Evolutionary conservation across 2,797 vertebrate species (phyloP).

Genomic region (Sebastes iracundus): DNA sequence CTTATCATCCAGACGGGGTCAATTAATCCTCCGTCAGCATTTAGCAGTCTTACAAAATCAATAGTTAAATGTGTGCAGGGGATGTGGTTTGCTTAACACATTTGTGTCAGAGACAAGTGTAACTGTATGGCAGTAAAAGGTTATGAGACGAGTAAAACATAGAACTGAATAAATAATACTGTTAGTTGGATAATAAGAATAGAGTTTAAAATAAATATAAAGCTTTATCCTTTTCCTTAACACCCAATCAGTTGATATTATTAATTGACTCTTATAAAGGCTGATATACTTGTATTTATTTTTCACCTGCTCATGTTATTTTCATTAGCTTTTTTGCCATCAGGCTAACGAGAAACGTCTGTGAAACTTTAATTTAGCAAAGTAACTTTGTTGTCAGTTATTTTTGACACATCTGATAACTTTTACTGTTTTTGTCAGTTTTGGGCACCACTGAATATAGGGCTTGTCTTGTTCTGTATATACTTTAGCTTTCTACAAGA

Average conservation of each 20-base stretch:
- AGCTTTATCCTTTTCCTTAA: not conserved
- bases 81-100: not conserved
- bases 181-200: not conserved
- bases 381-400: not conserved
- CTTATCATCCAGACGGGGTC: slow-evolving; percentile 55
- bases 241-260: not conserved
- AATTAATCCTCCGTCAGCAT: slow-evolving; percentile 69
- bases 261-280: not conserved
- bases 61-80: slow-evolving; percentile 34
- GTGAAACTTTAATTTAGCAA: not conserved
- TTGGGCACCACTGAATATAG: not conserved
- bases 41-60: slow-evolving; percentile 51
- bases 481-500: not conserved
- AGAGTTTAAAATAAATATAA: not conserved
- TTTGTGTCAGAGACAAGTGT: not conserved
- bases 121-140: not conserved
- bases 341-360: no score
- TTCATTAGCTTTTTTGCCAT: not conserved
- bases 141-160: not conserved
- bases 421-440: not conserved
- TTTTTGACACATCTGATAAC: not conserved
- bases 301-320: not conserved
- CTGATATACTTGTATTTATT: not conserved
- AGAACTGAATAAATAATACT: not conserved
- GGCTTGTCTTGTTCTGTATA: not conserved